Percentiles rank a stretch among this genome's conserved stretches.
Conservation (phyloP, 64 coral and sea anemone species). For the Cladopsammia gracilis region DNA sequence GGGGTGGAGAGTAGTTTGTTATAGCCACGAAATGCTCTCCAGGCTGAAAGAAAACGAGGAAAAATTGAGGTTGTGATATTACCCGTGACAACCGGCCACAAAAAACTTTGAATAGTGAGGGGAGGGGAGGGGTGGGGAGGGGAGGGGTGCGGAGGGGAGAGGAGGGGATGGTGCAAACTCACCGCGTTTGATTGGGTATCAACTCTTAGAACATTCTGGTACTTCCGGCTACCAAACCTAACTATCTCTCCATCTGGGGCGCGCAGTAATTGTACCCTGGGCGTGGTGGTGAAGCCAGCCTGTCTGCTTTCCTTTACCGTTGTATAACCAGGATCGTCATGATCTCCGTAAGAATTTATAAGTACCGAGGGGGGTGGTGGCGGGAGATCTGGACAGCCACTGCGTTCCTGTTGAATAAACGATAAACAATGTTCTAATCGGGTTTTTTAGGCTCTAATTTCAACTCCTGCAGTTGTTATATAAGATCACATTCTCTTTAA, state of each 20-base stretch:
- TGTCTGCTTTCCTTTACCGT: neutral
- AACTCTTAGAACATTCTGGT: neutral
- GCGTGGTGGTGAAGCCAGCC: neutral
- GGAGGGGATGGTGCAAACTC: neutral
- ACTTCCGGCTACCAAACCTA: neutral
- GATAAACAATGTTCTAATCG: neutral
- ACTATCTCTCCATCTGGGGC: conserved; percentile 22
- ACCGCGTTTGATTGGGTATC: neutral
- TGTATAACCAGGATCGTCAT: conserved; percentile 6
- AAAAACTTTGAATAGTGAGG: too few relatives aligned
- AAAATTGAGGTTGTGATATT: too few relatives aligned
- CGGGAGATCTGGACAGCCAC: conserved; percentile 30
- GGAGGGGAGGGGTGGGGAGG: too few relatives aligned
- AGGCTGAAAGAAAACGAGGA: neutral
- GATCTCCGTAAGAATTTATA: neutral
- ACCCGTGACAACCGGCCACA: neutral
- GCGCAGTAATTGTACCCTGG: neutral
- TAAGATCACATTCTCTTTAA: too few relatives aligned
- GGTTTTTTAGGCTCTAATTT: neutral
- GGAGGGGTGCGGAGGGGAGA: too few relatives aligned
- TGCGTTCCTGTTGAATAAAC: neutral
- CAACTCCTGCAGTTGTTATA: too few relatives aligned
- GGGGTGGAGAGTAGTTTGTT: conserved; percentile 31
- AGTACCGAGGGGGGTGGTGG: neutral
- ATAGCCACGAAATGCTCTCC: conserved; percentile 38